Percentiles rank a stretch among this genome's conserved stretches.
phyloP scores from a whole-genome alignment of 2,797 vertebrate species.

The Coracias cyanogaster region DNA sequence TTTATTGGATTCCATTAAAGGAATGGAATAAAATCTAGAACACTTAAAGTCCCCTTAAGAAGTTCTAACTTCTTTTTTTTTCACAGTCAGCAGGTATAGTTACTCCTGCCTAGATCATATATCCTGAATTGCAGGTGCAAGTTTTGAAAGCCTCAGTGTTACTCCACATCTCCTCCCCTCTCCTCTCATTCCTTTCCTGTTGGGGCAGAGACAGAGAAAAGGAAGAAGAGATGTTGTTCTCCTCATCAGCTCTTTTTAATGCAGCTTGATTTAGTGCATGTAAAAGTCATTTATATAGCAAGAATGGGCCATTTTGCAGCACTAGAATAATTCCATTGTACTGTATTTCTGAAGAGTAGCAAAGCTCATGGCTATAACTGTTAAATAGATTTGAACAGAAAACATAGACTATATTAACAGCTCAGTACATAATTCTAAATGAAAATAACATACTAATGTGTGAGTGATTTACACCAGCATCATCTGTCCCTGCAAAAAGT shows the following conservation, averaged over 20 bases:
- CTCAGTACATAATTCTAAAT: conserved; percentile 23
- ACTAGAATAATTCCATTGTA: conserved; percentile 40
- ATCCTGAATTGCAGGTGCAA: neutral
- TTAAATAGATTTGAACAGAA: conserved; percentile 47
- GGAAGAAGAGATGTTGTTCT: neutral
- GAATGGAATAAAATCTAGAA: neutral
- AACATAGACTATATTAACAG: neutral
- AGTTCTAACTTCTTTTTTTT: neutral
- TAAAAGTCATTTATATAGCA: conserved; percentile 29
- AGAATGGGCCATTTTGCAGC: conserved; percentile 30
- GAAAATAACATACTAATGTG: conserved; percentile 24
- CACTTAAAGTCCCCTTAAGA: neutral
- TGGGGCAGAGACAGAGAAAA: neutral
- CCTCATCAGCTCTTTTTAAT: conserved; percentile 45
- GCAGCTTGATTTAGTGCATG: conserved; percentile 14
- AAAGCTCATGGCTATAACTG: neutral
- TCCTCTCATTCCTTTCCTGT: neutral
- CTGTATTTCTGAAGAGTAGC: conserved; percentile 10
- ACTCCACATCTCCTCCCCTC: neutral
- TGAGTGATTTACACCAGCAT: conserved; percentile 45
- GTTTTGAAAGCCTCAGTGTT: neutral
- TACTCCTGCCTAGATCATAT: neutral
- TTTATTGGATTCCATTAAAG: neutral
- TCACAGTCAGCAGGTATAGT: neutral
- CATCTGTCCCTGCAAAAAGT: conserved; percentile 33